These are phyloP conservation scores for Oncorhynchus tshawytscha DNA, from an alignment of 2,113 vertebrate genomes.

Conservation along the genomic window DNA sequence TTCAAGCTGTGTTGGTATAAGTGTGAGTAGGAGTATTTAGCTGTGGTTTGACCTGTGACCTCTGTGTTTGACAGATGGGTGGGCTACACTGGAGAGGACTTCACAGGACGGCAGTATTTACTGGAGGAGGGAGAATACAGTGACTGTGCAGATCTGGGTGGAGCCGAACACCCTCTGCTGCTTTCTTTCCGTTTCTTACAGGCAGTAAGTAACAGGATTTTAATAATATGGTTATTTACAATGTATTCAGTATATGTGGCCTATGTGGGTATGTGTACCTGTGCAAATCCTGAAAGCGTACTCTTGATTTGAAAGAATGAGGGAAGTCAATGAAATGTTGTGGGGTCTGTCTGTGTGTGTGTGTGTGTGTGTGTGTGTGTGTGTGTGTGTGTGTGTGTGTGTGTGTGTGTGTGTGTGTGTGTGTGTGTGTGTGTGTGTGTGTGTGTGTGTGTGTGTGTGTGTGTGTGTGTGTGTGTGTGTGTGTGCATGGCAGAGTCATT, in stretches of 20 bases:
- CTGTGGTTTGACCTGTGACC: conserved; percentile 12
- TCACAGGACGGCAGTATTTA: conserved; percentile 81
- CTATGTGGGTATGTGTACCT: not conserved
- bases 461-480: not conserved
- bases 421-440: not conserved
- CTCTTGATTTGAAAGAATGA: too few relatives aligned
- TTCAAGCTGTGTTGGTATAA: not conserved
- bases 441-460: not conserved
- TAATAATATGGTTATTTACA: not conserved
- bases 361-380: conserved; percentile 15
- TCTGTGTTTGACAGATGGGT: conserved; percentile 78
- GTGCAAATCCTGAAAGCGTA: not conserved
- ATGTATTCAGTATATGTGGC: not conserved
- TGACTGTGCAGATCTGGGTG: conserved; percentile 66
- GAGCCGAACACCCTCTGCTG: conserved; percentile 49
- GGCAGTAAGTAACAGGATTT: conserved; percentile 72
- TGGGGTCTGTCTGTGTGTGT: conserved; percentile 1
- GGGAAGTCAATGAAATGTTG: not conserved
- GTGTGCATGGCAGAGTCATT: not conserved
- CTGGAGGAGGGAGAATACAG: conserved; percentile 84
- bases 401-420: not conserved
- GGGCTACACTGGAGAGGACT: conserved; percentile 79
- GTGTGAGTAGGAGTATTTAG: not conserved
- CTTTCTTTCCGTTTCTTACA: conserved; percentile 82
- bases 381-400: conserved; percentile 8